Evolutionary conservation across 2,113 vertebrate genomes (phyloP).

Genomic region (Stomatorhinus ivindoensis): DNA sequence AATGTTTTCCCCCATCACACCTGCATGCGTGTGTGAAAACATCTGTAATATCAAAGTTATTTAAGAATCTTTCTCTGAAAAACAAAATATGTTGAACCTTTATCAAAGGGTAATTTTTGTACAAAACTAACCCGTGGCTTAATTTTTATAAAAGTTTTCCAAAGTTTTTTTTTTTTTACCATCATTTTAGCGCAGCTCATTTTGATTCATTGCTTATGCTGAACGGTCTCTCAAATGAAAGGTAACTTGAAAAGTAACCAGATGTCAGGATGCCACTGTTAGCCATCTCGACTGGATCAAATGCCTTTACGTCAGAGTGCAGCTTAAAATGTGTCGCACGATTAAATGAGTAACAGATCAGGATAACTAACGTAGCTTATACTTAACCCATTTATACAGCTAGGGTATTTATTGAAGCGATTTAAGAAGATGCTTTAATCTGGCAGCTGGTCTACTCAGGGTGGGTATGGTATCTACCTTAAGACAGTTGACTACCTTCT

Average conservation of each 20-base stretch:
- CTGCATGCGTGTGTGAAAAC: not conserved
- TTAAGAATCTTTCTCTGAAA: not conserved
- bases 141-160: not conserved
- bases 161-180: not conserved
- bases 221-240: not conserved
- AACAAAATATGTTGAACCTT: not conserved
- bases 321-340: not conserved
- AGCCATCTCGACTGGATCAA: too few relatives aligned
- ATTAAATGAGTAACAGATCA: not conserved
- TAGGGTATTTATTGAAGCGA: not conserved
- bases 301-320: not conserved
- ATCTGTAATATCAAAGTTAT: not conserved
- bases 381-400: not conserved
- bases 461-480: too few relatives aligned
- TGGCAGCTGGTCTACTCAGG: too few relatives aligned
- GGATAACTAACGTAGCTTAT: conserved; percentile 4
- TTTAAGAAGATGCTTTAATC: not conserved
- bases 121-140: not conserved
- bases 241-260: not conserved
- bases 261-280: not conserved
- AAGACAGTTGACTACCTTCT: not conserved
- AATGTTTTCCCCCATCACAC: not conserved
- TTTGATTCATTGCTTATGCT: not conserved
- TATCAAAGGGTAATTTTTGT: not conserved
- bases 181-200: not conserved